A percentile compares a stretch with the other conserved stretches of the same genome.
phyloP scores from a whole-genome alignment of 2,797 vertebrate species.

The Leontocebus nigricollis region DNA sequence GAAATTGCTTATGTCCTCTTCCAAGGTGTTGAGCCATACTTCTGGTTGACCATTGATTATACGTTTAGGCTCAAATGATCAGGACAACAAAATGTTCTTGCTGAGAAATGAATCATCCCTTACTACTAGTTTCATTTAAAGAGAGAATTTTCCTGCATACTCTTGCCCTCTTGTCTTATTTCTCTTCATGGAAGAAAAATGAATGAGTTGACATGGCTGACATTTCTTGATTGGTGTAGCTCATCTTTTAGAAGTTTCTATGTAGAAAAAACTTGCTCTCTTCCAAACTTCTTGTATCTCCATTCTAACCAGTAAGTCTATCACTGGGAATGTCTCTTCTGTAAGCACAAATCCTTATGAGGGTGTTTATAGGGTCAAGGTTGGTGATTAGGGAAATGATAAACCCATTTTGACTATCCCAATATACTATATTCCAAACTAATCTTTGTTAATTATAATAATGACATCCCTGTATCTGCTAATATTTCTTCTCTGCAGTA shows the following conservation, averaged over 20 bases:
- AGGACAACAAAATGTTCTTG: not conserved
- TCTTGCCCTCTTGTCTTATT: not conserved
- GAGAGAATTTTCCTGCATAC: not conserved
- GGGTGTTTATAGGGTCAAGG: not conserved
- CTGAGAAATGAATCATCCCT: not conserved
- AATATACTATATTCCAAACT: not conserved
- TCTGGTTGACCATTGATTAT: not conserved
- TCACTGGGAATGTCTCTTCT: not conserved
- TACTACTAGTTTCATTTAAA: not conserved
- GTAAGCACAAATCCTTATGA: not conserved
- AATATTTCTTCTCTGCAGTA: not conserved
- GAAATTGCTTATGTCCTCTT: not conserved
- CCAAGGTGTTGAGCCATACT: not conserved
- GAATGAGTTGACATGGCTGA: not conserved
- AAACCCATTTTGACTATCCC: not conserved
- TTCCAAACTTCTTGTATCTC: not conserved
- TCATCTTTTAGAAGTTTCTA: not conserved
- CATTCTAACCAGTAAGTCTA: not conserved
- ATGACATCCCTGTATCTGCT: not conserved
- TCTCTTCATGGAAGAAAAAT: not conserved
- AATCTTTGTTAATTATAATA: not conserved
- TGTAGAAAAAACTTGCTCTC: not conserved
- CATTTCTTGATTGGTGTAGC: not conserved
- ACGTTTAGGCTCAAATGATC: not conserved
- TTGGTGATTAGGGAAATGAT: not conserved